Base-by-base conservation (phyloP, 2,888 invertebrate species). In the Meganola albula region DNA sequence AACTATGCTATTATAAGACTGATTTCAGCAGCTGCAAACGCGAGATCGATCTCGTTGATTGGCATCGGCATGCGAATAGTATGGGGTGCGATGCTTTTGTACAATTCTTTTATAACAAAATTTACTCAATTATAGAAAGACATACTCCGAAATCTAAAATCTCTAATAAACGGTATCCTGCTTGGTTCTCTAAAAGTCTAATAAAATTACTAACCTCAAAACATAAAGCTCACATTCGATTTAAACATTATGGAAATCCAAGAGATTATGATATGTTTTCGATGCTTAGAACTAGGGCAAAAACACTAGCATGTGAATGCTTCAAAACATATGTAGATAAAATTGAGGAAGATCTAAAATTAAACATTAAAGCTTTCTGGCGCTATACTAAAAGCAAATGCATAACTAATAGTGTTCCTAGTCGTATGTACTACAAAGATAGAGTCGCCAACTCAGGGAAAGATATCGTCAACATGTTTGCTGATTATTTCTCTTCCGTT, bases 321-420 rank as follows among this genome's bases (percentile, higher is more conserved):
- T 28, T 28, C 9, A 11, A 12, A 2, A 9, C 12, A 14, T 34
- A 21, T 10, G n/a, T 16, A 1, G 1, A 11, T 3, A 11, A 12
- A 1, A 8, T 12, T 7, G 34, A 34, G 10, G 24, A 20, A 9
- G 14, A 25, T 4, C 16, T 34, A 12, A 10, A 25, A 8, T 12
- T 9, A 4, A 13, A 34, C 12, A 30, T 34, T 1, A 34, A 28
- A 28, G 10, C n/a, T 7, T 34, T 34, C 12, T 30, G 34, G 34
- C 9, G 22, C 7, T 34, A 14, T 22, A 26, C 30, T 2, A 34
- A 30, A n/a, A n/a, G n/a, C 6, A 26, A 11, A n/a, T 12, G 25
- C 13, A 34, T 22, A 11, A 22, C 16, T 12, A 20, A n/a, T 12
- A 8, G 10, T 9, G 12, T 31, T 1, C 31, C 31, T 4, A 16